Base-by-base conservation (phyloP, 1,140 invertebrate genomes). In the Xylocopa sonorina region DNA sequence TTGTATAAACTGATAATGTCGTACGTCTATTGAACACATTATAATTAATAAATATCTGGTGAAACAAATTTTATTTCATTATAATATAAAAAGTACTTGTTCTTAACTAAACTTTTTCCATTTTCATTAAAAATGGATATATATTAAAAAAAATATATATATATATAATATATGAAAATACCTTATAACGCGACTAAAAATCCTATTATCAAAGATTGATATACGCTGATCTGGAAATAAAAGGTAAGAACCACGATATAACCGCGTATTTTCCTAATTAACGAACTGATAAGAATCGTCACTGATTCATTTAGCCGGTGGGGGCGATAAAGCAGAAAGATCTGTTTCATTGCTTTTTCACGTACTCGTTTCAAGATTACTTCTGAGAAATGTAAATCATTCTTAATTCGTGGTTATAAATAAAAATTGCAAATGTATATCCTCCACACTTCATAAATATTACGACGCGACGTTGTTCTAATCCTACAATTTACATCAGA, bases 271-370 rank as follows among this genome's bases (percentile, higher is more conserved):
- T 64, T 7, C 34, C 18, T 43, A 46, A 21, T 29, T 18, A 3
- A 27, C 43, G 12, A 64, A 16, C 27, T 24, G 38, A 66, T 66
- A 5, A 10, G 6, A 18, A 46, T 29, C 27, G 63, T 64, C 41
- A 43, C 18, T 5, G 16, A 34, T 73, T 93, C 18, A 16, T 67
- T 9, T 68, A 7, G 32, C n/a, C 21, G 18, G 5, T 16, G 14
- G 3, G 16, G 24, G 16, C 4, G 16, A 68, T 53, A 53, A 53
- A 24, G 4, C 48, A 43, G 10, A 21, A 68, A 60, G 12, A 24
- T 32, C 14, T 9, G 21, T 34, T 34, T 67, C 29, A n/a, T 50
- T 34, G n/a, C n/a, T 38, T 1, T 32, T 16, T 10, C 24, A 14
- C 18, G n/a, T 29, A 9, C 21, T 51, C 16, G 14, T 16, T 24